These are phyloP conservation scores for Zeuzera pyrina DNA, from an alignment of 2,888 invertebrate genomes.

Conservation along the genomic window DNA sequence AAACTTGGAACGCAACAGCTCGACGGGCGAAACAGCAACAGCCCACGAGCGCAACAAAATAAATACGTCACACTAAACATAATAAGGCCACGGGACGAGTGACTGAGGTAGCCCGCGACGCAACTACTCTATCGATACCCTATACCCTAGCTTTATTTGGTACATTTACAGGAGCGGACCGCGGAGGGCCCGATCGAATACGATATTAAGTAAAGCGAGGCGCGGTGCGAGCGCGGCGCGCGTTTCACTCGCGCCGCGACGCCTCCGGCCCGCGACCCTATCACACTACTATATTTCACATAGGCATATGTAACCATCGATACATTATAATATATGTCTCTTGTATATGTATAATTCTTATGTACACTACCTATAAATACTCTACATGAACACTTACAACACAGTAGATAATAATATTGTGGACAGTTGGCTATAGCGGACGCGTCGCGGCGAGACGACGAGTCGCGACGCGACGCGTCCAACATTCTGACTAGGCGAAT, in stretches of 20 bases:
- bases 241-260: conserved; percentile 23
- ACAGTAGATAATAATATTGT: conserved; percentile 60
- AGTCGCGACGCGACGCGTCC: conserved; percentile 34
- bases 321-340: conserved; percentile 45
- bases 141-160: too few relatives aligned
- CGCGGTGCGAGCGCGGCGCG: too few relatives aligned
- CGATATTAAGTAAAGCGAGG: too few relatives aligned
- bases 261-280: conserved; percentile 10
- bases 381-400: conserved; percentile 67
- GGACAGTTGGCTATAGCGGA: conserved; percentile 51
- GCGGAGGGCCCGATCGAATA: too few relatives aligned
- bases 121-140: too few relatives aligned
- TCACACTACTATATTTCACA: conserved; percentile 21
- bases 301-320: conserved; percentile 29
- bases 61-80: too few relatives aligned
- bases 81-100: too few relatives aligned
- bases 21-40: conserved; percentile 66
- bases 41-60: conserved; percentile 67
- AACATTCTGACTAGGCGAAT: conserved; percentile 63
- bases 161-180: too few relatives aligned
- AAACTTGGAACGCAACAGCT: conserved; percentile 62
- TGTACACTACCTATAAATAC: conserved; percentile 63
- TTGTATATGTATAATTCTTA: conserved; percentile 59
- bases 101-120: too few relatives aligned
- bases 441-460: conserved; percentile 30